Evolutionary conservation across 2,113 vertebrate species (phyloP).

Genomic region (Piaya cayana): DNA sequence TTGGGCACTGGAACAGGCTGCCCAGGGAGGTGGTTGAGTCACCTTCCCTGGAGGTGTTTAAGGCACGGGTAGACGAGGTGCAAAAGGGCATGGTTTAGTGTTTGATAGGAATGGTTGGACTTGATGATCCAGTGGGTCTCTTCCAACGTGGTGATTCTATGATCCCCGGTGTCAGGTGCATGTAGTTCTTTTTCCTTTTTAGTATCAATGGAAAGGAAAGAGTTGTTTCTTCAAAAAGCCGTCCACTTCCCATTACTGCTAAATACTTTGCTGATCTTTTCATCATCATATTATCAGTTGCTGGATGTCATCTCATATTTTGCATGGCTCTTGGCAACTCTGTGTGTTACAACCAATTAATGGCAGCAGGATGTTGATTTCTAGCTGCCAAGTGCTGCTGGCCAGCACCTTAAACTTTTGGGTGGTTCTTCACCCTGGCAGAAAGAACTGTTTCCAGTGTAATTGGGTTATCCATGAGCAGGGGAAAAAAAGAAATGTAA

Average conservation of each 20-base stretch:
- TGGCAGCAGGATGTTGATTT: slow-evolving; percentile 14
- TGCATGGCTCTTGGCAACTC: slow-evolving; percentile 39
- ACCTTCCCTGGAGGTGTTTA: too few species aligned
- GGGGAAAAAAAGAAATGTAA: neutral
- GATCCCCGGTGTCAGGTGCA: neutral
- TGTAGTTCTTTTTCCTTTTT: neutral
- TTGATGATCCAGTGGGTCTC: too few species aligned
- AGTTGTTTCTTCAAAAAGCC: neutral
- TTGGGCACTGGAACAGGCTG: too few species aligned
- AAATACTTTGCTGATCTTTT: slow-evolving; percentile 8
- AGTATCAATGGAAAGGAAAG: neutral
- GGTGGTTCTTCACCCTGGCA: slow-evolving; percentile 54
- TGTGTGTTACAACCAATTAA: slow-evolving; percentile 5
- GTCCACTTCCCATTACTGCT: neutral
- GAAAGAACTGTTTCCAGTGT: slow-evolving; percentile 27
- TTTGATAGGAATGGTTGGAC: too few species aligned
- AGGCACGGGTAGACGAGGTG: too few species aligned
- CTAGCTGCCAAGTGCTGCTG: slow-evolving; percentile 55
- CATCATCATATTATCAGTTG: slow-evolving; percentile 21
- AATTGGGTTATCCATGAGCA: slow-evolving; percentile 7
- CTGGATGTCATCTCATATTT: slow-evolving; percentile 23
- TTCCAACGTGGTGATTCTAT: too few species aligned
- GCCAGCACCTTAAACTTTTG: slow-evolving; percentile 35
- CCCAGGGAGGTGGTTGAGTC: too few species aligned
- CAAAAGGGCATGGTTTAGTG: too few species aligned